Percentiles rank a stretch among this genome's conserved stretches.
Conservation (phyloP, 2,888 invertebrate species). For the Tachina fera region DNA sequence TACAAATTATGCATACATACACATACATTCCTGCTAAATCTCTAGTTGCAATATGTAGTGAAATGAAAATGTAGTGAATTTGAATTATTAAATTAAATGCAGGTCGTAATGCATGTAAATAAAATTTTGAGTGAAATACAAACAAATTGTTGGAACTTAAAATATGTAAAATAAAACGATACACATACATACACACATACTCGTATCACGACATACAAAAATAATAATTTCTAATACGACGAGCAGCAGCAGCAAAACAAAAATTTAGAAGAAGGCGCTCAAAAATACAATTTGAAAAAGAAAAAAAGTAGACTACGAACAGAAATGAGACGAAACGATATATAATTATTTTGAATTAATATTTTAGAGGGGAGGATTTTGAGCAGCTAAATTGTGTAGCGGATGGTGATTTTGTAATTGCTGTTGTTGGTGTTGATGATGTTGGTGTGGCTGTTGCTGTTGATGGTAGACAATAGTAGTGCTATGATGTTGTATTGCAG, state of each 20-base stretch:
- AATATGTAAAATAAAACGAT: constrained; percentile 26
- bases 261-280: constrained; percentile 60
- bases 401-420: constrained; percentile 59
- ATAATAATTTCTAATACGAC: constrained; percentile 22
- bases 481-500: constrained; percentile 53
- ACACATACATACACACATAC: no score
- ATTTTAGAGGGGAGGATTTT: constrained; percentile 69
- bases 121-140: constrained; percentile 38
- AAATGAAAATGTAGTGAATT: constrained; percentile 47
- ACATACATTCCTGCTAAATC: constrained; percentile 3
- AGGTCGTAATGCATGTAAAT: constrained; percentile 24
- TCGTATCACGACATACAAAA: not conserved
- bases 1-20: not conserved
- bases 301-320: constrained; percentile 38
- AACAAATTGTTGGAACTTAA: constrained; percentile 34
- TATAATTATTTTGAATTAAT: constrained; percentile 40
- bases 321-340: constrained; percentile 61
- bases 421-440: constrained; percentile 46
- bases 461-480: constrained; percentile 54
- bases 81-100: constrained; percentile 51
- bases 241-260: constrained; percentile 23
- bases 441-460: constrained; percentile 47
- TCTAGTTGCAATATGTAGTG: constrained; percentile 27
- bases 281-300: constrained; percentile 43
- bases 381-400: constrained; percentile 66